Conservation (phyloP, 2,797 vertebrate species). For the Chrosomus eos region DNA sequence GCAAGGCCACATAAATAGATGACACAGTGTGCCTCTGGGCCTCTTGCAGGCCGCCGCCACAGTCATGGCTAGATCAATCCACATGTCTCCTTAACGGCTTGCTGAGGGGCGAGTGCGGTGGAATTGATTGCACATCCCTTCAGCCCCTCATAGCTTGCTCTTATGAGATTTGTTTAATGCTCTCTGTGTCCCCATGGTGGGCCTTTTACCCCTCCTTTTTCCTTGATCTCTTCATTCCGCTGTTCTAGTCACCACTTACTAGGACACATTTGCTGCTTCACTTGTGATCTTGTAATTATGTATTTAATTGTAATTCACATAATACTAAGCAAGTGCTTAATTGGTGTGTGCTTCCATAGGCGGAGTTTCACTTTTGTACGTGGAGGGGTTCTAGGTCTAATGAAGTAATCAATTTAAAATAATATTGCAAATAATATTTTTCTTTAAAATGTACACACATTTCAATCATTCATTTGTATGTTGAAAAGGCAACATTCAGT, state of each 20-base stretch:
- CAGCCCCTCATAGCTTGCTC: constrained; percentile 57
- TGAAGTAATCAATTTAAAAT: not conserved
- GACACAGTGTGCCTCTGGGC: constrained; percentile 60
- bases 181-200: constrained; percentile 37
- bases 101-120: constrained; percentile 60
- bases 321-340: constrained; percentile 10
- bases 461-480: no score
- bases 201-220: constrained; percentile 20
- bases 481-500: no score
- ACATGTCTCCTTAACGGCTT: constrained; percentile 70
- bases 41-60: constrained; percentile 44
- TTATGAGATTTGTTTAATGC: constrained; percentile 61
- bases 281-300: constrained; percentile 18
- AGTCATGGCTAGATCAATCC: constrained; percentile 67
- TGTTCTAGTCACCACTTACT: constrained; percentile 19
- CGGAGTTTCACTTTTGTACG: not conserved
- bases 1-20: constrained; percentile 58
- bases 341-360: not conserved
- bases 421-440: no score
- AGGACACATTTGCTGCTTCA: not conserved
- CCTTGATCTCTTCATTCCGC: constrained; percentile 43
- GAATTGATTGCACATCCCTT: constrained; percentile 67
- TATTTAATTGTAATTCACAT: constrained; percentile 23
- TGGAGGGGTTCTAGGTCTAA: not conserved
- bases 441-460: no score